These are phyloP conservation scores for Elmis aenea DNA, from an alignment of 2,888 invertebrate genomes.

Conservation along the genomic window DNA sequence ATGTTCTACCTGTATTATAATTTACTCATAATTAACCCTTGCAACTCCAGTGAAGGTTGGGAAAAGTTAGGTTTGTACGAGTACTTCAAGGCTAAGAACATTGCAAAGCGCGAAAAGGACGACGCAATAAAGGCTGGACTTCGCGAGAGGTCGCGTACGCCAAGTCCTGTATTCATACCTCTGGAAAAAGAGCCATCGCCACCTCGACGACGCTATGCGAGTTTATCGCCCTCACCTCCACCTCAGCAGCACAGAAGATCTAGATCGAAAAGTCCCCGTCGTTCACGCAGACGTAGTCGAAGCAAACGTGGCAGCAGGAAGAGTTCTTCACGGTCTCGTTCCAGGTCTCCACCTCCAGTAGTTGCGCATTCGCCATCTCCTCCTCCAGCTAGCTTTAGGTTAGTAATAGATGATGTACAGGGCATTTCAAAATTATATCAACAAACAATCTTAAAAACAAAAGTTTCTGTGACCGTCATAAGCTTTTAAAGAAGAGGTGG, in stretches of 20 bases:
- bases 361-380: conserved; percentile 35
- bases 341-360: conserved; percentile 43
- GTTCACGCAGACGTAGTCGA: conserved; percentile 33
- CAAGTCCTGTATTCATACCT: conserved; percentile 71
- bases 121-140: conserved; percentile 71
- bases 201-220: conserved; percentile 71
- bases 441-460: too few species aligned
- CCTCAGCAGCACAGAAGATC: conserved; percentile 46
- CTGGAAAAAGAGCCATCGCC: conserved; percentile 67
- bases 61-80: conserved; percentile 96
- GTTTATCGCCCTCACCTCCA: conserved; percentile 48
- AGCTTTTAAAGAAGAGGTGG: too few species aligned
- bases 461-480: too few species aligned
- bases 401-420: too few species aligned
- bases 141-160: conserved; percentile 69
- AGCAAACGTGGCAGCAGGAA: conserved; percentile 37
- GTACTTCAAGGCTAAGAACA: conserved; percentile 94
- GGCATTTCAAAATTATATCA: too few species aligned
- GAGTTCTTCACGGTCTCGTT: conserved; percentile 46
- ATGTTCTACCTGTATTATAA: too few species aligned
- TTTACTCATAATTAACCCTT: too few species aligned
- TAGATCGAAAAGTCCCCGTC: conserved; percentile 44
- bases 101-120: conserved; percentile 82
- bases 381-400: not conserved
- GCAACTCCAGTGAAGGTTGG: conserved; percentile 93